Base-by-base conservation (phyloP, 2,888 invertebrate species). In the Parnassius mnemosyne region DNA sequence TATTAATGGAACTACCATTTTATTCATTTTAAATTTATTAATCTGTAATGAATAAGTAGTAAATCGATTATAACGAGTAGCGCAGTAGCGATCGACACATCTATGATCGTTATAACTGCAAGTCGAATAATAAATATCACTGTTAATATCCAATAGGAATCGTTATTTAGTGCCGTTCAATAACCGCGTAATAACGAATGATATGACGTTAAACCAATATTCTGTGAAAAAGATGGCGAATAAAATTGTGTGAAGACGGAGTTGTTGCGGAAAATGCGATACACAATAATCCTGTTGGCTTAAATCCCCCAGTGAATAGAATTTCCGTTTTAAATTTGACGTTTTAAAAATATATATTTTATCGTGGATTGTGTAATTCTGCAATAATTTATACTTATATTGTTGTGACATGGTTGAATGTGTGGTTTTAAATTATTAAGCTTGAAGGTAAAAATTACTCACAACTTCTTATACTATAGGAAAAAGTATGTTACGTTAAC, bases 91-190 rank as follows among this genome's bases (percentile, higher is more conserved):
- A 54, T 61, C 53, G 56, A 60, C 64, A 66, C 56, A 61, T 50
- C 43, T 58, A 46, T 54, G 42, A 66, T 62, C 55, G 54, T 57
- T 57, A 66, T 49, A 63, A 63, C 60, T 59, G 60, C 56, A 16
- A 64, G 53, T 55, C 20, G 66, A 43, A 57, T 58, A 59, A 64
- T 71, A 73, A 70, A 71, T 63, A 64, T 65, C 61, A 65, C 64
- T 63, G 64, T 66, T 68, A 68, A 69, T 65, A 68, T 63, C 59
- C 63, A 72, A 74, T 71, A 70, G 66, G 71, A 68, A 71, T 61
- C 54, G 60, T 42, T 71, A 53, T 77, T 79, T 77, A 79, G 66
- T 69, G 66, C 59, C 55, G 62, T 66, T 63, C 68, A 66, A 68
- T 72, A 72, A 70, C 66, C 66, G 65, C 65, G 57, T 66, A 68